Percentiles rank a stretch among this genome's conserved stretches.
Evolutionary conservation across 2,888 invertebrate species (phyloP).

Genomic region (Amphipyra tragopoginis): DNA sequence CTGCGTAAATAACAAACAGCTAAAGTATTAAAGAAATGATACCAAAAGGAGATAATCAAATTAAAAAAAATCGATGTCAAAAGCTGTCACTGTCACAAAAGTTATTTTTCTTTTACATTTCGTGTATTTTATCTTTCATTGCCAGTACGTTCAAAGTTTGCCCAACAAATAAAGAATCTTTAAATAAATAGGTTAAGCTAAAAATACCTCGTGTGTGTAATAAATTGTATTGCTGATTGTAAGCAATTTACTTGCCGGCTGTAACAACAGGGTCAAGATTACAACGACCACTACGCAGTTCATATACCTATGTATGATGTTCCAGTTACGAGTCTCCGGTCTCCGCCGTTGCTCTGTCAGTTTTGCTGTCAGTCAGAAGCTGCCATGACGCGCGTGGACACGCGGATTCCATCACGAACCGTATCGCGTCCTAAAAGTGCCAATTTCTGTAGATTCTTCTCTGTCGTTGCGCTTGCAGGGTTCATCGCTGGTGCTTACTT

Average conservation of each 20-base stretch:
- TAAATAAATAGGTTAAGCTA: background rate
- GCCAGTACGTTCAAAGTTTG: conserved; percentile 17
- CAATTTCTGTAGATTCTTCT: conserved; percentile 72
- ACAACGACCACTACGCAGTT: conserved; percentile 68
- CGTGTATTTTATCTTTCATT: background rate
- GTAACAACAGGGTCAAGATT: conserved; percentile 75
- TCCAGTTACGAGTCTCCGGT: conserved; percentile 76
- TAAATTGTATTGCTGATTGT: conserved; percentile 52
- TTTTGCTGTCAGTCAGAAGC: conserved; percentile 68
- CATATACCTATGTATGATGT: conserved; percentile 63
- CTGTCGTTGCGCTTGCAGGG: conserved; percentile 63
- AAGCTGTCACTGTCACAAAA: conserved; percentile 16
- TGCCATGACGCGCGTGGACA: conserved; percentile 84
- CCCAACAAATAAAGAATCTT: conserved; percentile 2
- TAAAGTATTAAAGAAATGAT: no score
- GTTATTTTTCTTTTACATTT: background rate
- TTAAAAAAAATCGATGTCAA: background rate
- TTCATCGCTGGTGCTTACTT: conserved; percentile 71
- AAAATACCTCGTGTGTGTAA: conserved; percentile 28
- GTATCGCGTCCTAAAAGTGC: conserved; percentile 72
- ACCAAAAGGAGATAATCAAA: background rate
- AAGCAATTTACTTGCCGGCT: conserved; percentile 60
- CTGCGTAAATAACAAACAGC: no score
- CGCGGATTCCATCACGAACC: conserved; percentile 70
- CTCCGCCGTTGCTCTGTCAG: conserved; percentile 68